phyloP scores from a whole-genome alignment of 2,113 vertebrate genomes.

The Micronisus gabar region DNA sequence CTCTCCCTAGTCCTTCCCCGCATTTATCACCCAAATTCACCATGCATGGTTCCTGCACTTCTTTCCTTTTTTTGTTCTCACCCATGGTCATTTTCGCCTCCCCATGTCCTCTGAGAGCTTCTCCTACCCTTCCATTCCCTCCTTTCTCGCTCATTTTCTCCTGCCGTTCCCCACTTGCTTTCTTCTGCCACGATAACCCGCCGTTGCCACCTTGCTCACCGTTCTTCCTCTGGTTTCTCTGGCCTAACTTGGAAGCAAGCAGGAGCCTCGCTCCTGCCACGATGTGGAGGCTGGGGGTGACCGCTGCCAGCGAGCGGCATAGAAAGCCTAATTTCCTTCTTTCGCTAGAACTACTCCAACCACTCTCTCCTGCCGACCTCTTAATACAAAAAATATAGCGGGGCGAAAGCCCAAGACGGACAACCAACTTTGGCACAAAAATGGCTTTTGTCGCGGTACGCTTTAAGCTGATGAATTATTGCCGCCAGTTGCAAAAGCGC shows the following conservation, averaged over 20 bases:
- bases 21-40: neutral
- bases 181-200: neutral
- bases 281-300: neutral
- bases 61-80: neutral
- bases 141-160: neutral
- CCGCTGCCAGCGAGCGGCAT: neutral
- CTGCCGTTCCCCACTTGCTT: neutral
- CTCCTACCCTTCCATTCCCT: neutral
- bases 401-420: neutral
- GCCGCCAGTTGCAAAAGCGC: neutral
- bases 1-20: neutral
- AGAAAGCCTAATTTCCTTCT: neutral
- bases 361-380: neutral
- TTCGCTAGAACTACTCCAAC: neutral
- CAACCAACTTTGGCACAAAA: neutral
- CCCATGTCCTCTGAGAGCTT: neutral
- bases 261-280: neutral
- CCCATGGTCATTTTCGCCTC: neutral
- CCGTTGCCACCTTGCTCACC: neutral
- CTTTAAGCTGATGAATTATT: neutral
- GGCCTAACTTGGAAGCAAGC: neutral
- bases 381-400: accelerated
- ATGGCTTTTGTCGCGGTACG: neutral
- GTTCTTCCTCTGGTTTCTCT: neutral
- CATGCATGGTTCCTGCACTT: neutral